Base-by-base conservation (phyloP, 2,888 invertebrate species). In the Abscondita cerata region DNA sequence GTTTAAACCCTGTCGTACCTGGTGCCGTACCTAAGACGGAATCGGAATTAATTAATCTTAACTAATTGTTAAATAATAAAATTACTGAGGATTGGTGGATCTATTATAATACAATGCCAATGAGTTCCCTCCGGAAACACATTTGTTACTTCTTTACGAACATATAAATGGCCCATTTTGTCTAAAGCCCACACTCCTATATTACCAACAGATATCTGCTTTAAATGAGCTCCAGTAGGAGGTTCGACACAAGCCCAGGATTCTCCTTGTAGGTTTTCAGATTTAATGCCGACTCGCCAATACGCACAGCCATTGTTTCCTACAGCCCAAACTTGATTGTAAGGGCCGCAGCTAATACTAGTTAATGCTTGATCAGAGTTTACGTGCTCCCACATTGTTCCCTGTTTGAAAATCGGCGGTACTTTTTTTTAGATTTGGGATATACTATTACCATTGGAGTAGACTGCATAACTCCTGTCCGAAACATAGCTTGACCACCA, bases 231-330 rank as follows among this genome's bases (percentile, higher is more conserved):
- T 9, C 84, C 84, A 33, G 83, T 81, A 0, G 89, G 86, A 3
- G 89, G 83, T 76, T 95, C 94, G 57, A 96, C 89, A 64, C 89
- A 85, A 73, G 90, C 88, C 95, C 95, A 95, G 58, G 86, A 86
- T 55, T 77, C 76, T 78, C 86, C 89, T 69, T 85, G 81, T 0
- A 89, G 87, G 76, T 88, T 89, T 20, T 87, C 84, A 66, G 82
- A 78, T 5, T 86, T 87, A 40, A 95, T 88, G 12, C 92, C 93
- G 72, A 88, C 85, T 69, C 96, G 84, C 81, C 88, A 91, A 78
- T 90, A 95, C 1, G 92, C 87, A 68, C 92, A 90, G 34, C 96
- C 96, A 81, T 92, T 94, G 72, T 89, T 87, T 0, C 93, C 93
- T 12, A 93, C 87, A 0, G 92, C 92, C 96, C 96, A 96, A 25